A percentile compares a stretch with the other conserved stretches of the same genome.
Evolutionary conservation across 2,888 invertebrate genomes (phyloP).

Genomic region (Nematopogon swammerdamellus): DNA sequence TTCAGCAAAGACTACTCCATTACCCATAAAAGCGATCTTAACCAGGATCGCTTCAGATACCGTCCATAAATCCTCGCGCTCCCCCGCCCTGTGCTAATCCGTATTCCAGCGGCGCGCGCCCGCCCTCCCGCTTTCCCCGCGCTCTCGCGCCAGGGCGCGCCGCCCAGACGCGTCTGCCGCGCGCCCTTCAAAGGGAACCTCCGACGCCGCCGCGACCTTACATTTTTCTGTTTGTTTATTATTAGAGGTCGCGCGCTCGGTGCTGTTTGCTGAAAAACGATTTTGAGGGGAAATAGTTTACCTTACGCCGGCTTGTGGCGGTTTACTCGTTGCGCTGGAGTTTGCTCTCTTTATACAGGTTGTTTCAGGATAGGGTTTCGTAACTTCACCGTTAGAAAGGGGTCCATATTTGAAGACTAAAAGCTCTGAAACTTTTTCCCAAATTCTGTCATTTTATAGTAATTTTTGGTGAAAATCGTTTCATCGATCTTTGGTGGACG

Average conservation of each 20-base stretch:
- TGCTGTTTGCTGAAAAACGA: neutral
- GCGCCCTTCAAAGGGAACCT: neutral
- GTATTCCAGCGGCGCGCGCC: constrained; percentile 4
- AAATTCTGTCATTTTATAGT: too few species aligned
- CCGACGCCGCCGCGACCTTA: constrained; percentile 5
- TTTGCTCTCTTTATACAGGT: too few species aligned
- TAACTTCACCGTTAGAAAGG: too few species aligned
- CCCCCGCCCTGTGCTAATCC: constrained; percentile 3
- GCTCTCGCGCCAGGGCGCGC: constrained; percentile 1
- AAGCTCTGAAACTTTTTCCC: too few species aligned
- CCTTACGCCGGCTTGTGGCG: neutral
- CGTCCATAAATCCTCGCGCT: neutral
- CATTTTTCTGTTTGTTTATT: constrained; percentile 3
- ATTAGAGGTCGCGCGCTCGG: neutral
- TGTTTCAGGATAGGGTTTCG: too few species aligned
- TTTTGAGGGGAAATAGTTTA: neutral
- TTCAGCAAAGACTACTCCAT: too few species aligned
- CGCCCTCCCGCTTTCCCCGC: constrained; percentile 2
- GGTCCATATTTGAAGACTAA: too few species aligned
- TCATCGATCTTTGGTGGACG: too few species aligned
- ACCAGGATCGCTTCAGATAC: neutral
- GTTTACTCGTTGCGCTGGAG: too few species aligned
- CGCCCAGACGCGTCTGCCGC: constrained; percentile 4
- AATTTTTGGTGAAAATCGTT: too few species aligned
- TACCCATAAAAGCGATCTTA: too few species aligned